Evolutionary conservation across 2,888 invertebrate species (phyloP), one percentile per base, ranked within the genome.

Genomic region (Rhaphigaster nebulosa): DNA sequence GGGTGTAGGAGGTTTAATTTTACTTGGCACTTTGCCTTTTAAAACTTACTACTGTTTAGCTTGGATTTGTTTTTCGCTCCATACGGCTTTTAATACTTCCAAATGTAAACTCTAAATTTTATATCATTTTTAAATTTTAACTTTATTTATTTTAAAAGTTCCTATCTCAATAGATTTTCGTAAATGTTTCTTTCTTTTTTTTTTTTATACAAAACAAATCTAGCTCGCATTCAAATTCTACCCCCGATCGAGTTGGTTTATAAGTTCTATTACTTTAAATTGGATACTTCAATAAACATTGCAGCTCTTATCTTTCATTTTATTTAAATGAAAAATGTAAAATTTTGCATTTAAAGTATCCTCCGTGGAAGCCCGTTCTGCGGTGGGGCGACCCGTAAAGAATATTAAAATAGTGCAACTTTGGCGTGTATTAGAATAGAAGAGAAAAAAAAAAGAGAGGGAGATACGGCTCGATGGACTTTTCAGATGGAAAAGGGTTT

Each of bases 341-440:
- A 26, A 45, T 26, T 84, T 84, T 84, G 45, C 84, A 84, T 84
- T 84, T 45, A 84, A n/a, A 84, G 45, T 41, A 45, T 41, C 41
- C 8, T 12, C 45, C 5, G 4, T 34, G 45, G 23, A n/a, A 10
- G 13, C 45, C 45, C 13, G n/a, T 50, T 15, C 29, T 65, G 65
- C 65, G 29, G 84, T n/a, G 45, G 23, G 84, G n/a, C 41, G 84
- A 84, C 45, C 26, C 84, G 45, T 45, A 45, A 80, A 80, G 41
- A 80, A 80, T 80, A 80, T 80, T 80, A 80, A 80, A 41, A 84
- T 50, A 84, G 84, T 45, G 84, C 34, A 84, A 84, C 84, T 84
- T 84, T 3, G 12, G 45, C 84, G 84, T 45, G 84, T 84, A 50
- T 84, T 84, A 84, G 45, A 84, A 84, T 45, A 6, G 84, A 84